Conservation (phyloP, 2,888 invertebrate genomes). For the Drosophila mimetica region DNA sequence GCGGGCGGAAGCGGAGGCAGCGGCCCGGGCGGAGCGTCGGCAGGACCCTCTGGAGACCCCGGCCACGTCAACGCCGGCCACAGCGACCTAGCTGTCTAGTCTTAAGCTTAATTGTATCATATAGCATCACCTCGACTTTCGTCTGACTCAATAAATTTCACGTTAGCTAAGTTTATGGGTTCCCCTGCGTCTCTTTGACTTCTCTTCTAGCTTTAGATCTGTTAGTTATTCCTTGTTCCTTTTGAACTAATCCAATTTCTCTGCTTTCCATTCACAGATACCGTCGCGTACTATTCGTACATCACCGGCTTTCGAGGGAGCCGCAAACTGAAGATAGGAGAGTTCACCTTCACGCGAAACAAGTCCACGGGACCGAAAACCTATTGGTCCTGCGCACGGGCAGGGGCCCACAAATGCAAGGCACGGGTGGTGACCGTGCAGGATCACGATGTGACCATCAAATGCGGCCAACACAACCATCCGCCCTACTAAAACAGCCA, state of each 20-base stretch:
- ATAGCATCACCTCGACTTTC: constrained; percentile 9
- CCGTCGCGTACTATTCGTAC: constrained; percentile 80
- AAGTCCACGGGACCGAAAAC: constrained; percentile 83
- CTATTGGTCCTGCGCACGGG: constrained; percentile 85
- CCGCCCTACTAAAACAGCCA: constrained; percentile 82
- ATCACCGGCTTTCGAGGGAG: constrained; percentile 84
- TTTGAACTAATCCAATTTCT: constrained; percentile 54
- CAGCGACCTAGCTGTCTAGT: constrained; percentile 33
- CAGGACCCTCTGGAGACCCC: constrained; percentile 22
- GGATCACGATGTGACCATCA: constrained; percentile 83
- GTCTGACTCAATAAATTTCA: constrained; percentile 59
- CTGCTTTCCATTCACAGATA: constrained; percentile 56
- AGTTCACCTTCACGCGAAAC: constrained; percentile 84
- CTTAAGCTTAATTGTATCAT: constrained; percentile 61
- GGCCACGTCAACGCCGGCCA: not conserved
- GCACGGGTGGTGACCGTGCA: constrained; percentile 84
- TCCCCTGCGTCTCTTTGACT: constrained; percentile 17
- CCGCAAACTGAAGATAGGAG: constrained; percentile 84
- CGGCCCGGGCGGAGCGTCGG: constrained; percentile 45
- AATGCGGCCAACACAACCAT: constrained; percentile 84
- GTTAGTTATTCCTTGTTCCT: not conserved
- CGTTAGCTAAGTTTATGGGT: constrained; percentile 43
- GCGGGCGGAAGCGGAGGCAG: constrained; percentile 68
- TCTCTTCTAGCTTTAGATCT: constrained; percentile 3
- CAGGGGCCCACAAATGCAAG: constrained; percentile 84